phyloP scores from a whole-genome alignment of 2,888 invertebrate genomes.

The Troglohyphantes excavatus region DNA sequence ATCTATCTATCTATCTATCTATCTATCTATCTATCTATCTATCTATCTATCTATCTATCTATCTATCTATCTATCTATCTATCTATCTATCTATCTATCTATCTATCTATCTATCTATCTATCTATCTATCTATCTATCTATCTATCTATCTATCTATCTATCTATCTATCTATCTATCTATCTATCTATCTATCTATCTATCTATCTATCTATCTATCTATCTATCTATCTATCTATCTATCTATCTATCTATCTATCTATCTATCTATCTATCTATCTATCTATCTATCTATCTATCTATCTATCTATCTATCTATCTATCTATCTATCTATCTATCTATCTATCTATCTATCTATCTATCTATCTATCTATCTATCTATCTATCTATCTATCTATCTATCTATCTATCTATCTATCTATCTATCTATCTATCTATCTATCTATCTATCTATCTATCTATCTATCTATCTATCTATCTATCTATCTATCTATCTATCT shows the following conservation, averaged over 20 bases:
- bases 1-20: too few relatives aligned
- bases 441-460: too few relatives aligned
- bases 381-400: conserved; percentile 10
- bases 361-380: background rate
- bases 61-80: too few relatives aligned
- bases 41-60: too few relatives aligned
- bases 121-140: too few relatives aligned
- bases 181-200: conserved; percentile 17
- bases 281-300: conserved; percentile 17
- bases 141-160: background rate
- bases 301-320: conserved; percentile 11
- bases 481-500: too few relatives aligned
- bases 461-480: too few relatives aligned
- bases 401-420: conserved; percentile 8
- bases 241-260: conserved; percentile 5
- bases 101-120: too few relatives aligned
- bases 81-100: too few relatives aligned
- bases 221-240: conserved; percentile 14
- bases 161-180: conserved; percentile 17
- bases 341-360: background rate
- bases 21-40: too few relatives aligned
- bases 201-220: conserved; percentile 17
- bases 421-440: background rate
- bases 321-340: background rate
- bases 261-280: conserved; percentile 17